Evolutionary conservation across 2,888 invertebrate genomes (phyloP).

Genomic region (Lasioglossum villosulum): DNA sequence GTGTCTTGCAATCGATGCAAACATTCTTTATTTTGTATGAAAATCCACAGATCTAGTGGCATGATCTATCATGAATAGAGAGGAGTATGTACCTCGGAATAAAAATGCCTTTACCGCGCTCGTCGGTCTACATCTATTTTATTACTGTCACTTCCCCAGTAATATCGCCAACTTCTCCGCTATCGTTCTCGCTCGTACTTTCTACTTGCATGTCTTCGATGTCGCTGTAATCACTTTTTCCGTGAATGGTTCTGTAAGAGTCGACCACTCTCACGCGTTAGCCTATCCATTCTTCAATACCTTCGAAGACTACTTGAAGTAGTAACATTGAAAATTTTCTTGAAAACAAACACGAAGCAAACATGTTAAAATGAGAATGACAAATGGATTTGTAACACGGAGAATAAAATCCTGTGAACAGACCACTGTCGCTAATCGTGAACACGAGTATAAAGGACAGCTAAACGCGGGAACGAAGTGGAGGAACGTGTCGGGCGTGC

Average conservation of each 20-base stretch:
- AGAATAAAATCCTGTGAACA: background rate
- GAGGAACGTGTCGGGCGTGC: background rate
- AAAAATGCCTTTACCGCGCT: background rate
- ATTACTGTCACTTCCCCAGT: background rate
- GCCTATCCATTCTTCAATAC: background rate
- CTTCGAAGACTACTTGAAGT: background rate
- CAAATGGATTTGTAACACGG: background rate
- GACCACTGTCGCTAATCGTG: background rate
- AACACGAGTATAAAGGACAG: background rate
- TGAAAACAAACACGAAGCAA: too few species aligned
- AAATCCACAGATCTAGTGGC: background rate
- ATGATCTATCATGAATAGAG: background rate
- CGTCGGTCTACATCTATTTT: background rate
- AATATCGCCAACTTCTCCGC: background rate
- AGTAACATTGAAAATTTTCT: too few species aligned
- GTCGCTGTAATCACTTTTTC: background rate
- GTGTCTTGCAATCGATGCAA: background rate
- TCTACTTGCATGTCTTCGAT: background rate
- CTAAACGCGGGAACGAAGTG: background rate
- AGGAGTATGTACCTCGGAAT: background rate
- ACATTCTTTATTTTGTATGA: background rate
- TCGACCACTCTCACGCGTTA: background rate
- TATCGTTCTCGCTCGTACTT: background rate
- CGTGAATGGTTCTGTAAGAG: background rate
- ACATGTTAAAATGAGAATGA: background rate